A percentile compares a stretch with the other conserved stretches of the same genome.
phyloP scores from a whole-genome alignment of 2,113 vertebrate genomes.

The Motacilla tschutschensis region DNA sequence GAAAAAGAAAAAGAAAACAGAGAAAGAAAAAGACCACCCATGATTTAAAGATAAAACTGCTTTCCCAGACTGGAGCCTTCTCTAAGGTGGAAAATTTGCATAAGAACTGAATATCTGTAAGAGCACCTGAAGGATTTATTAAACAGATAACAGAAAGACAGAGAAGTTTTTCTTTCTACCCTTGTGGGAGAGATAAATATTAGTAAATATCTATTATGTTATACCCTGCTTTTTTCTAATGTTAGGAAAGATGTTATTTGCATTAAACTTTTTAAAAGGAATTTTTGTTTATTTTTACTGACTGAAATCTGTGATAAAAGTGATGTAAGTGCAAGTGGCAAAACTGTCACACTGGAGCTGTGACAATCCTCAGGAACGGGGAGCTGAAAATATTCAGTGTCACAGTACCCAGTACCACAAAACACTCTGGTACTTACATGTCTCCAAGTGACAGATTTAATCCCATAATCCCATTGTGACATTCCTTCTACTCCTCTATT shows the following conservation, averaged over 20 bases:
- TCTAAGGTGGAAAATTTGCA: background rate
- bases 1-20: rapidly evolving
- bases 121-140: background rate
- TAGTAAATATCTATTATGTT: background rate
- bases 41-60: background rate
- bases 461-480: background rate
- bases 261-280: background rate
- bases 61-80: background rate
- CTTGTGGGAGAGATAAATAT: background rate
- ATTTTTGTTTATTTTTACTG: background rate
- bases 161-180: background rate
- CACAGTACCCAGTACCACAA: background rate
- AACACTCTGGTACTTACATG: background rate
- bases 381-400: background rate
- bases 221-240: rapidly evolving
- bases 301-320: background rate
- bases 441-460: background rate
- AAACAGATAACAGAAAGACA: background rate
- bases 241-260: background rate
- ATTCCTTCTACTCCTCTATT: background rate
- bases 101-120: background rate
- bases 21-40: rapidly evolving
- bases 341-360: background rate
- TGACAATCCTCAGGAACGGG: background rate
- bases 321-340: background rate